Conservation (phyloP, 2,113 vertebrate species). For the Pseudonaja textilis region DNA sequence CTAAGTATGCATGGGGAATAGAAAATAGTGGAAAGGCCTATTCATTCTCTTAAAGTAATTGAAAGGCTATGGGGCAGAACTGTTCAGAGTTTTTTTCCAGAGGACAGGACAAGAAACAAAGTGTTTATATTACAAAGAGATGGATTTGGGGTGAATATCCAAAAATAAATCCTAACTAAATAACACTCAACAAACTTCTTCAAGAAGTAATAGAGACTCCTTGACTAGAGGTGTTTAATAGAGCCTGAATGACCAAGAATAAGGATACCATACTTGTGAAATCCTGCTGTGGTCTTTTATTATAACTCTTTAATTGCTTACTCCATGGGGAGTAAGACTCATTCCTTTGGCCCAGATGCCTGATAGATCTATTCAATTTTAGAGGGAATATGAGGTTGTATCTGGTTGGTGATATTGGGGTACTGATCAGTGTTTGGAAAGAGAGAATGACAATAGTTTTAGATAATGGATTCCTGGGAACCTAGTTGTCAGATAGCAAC, state of each 20-base stretch:
- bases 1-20: neutral
- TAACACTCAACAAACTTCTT: neutral
- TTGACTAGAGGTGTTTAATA: neutral
- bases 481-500: neutral
- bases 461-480: neutral
- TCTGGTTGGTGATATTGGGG: neutral
- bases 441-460: neutral
- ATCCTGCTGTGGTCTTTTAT: neutral
- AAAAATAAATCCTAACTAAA: neutral
- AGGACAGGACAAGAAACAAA: neutral
- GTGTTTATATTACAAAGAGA: neutral
- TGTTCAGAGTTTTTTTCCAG: neutral
- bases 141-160: neutral
- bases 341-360: neutral
- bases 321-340: neutral
- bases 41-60: neutral
- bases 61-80: neutral
- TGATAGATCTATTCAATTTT: neutral
- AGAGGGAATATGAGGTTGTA: neutral
- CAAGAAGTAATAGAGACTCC: neutral
- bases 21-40: neutral
- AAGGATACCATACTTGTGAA: neutral
- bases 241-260: neutral
- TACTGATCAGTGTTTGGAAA: neutral
- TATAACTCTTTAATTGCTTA: neutral